Conservation (phyloP, 2,888 invertebrate species). For the Drosophila imparisetae region DNA sequence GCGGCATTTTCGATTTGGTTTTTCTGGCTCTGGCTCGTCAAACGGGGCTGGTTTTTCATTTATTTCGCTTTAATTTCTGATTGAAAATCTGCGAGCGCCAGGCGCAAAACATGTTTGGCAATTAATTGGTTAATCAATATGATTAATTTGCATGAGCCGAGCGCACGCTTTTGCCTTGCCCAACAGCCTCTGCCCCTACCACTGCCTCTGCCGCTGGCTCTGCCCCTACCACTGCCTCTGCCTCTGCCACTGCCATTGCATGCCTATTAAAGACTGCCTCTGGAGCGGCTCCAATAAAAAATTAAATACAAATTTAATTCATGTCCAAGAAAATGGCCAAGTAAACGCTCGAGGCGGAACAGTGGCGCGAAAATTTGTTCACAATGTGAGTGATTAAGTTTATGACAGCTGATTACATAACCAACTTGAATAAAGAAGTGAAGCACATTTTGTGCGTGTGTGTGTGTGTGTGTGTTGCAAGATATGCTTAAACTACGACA, state of each 20-base stretch:
- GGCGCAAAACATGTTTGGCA: constrained; percentile 69
- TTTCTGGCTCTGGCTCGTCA: not conserved
- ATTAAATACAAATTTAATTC: constrained; percentile 17
- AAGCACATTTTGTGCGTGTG: no score
- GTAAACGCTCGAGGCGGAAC: constrained; percentile 3
- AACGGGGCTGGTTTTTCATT: constrained; percentile 39
- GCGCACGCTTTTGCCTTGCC: constrained; percentile 52
- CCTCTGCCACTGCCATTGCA: not conserved
- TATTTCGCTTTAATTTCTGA: constrained; percentile 69
- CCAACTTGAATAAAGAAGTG: not conserved
- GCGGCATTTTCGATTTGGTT: not conserved
- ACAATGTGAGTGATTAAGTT: not conserved
- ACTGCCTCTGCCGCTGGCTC: no score
- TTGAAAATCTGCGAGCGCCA: constrained; percentile 65
- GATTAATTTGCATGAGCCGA: constrained; percentile 73
- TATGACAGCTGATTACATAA: not conserved
- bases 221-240: not conserved
- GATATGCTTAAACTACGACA: no score
- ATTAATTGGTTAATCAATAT: constrained; percentile 77
- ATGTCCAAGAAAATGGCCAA: constrained; percentile 31
- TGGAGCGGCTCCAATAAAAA: constrained; percentile 15
- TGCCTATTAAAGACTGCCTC: not conserved
- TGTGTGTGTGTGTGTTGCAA: no score
- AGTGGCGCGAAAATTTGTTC: constrained; percentile 11
- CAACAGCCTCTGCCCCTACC: not conserved